A percentile compares a stretch with the other conserved stretches of the same genome.
phyloP scores from a whole-genome alignment of 2,113 vertebrate genomes.

The Melanerpes aurifrons region DNA sequence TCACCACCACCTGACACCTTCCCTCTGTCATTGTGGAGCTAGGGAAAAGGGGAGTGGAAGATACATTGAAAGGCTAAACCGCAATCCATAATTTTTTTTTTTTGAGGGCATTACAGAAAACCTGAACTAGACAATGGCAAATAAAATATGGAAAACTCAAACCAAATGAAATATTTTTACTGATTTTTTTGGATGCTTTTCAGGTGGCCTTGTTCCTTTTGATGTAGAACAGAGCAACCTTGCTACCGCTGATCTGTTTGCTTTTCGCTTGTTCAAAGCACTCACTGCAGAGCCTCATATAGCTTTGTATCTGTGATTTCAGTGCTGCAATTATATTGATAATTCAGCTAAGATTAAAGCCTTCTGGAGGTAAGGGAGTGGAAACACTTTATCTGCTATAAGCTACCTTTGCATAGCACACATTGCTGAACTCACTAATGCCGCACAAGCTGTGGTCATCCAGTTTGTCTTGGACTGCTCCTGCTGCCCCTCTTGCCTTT shows the following conservation, averaged over 20 bases:
- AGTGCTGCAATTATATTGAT: neutral
- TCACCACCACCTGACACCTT: neutral
- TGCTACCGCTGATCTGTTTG: neutral
- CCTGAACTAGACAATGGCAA: neutral
- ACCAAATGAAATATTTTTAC: neutral
- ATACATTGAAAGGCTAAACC: neutral
- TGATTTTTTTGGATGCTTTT: neutral
- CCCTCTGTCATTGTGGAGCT: neutral
- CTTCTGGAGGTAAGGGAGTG: neutral
- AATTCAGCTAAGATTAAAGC: slow-evolving; percentile 24
- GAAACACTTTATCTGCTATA: neutral
- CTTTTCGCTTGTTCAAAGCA: neutral
- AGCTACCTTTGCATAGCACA: neutral
- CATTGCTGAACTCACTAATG: rapidly evolving
- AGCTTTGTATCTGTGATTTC: neutral
- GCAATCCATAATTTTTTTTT: neutral
- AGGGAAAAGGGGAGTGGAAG: neutral
- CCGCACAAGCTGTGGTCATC: neutral
- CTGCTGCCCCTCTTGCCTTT: neutral
- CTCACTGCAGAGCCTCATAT: neutral
- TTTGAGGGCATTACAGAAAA: neutral
- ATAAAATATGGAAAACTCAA: neutral
- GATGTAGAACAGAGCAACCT: rapidly evolving
- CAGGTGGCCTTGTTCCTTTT: neutral
- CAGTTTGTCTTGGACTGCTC: neutral